Evolutionary conservation across 2,888 invertebrate genomes (phyloP).

Genomic region (Drosophila rellima): DNA sequence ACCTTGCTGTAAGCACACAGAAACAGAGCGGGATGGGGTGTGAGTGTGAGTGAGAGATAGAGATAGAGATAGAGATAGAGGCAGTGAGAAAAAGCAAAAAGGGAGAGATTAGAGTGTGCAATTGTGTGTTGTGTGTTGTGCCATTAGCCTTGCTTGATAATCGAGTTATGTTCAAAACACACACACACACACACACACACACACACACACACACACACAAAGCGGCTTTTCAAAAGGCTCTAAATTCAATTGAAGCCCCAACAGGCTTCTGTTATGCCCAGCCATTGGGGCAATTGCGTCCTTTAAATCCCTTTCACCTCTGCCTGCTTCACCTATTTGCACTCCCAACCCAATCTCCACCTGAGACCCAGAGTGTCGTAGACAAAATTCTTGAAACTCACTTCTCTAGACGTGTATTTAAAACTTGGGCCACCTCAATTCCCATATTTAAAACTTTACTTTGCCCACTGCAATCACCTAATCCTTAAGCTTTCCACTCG

Average conservation of each 20-base stretch:
- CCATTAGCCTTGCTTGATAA: conserved; percentile 35
- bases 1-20: conserved; percentile 36
- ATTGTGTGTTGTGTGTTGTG: conserved; percentile 1
- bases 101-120: neutral
- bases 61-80: neutral
- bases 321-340: neutral
- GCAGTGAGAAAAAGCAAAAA: too few relatives aligned
- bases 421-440: neutral
- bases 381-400: neutral
- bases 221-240: conserved; percentile 15
- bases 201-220: conserved; percentile 11
- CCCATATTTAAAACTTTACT: neutral
- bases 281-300: neutral
- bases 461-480: neutral
- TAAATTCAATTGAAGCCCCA: conserved; percentile 39
- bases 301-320: neutral
- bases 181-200: neutral
- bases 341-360: neutral
- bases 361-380: neutral
- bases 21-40: neutral
- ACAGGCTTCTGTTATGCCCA: conserved; percentile 3
- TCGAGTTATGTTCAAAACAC: conserved; percentile 38
- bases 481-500: neutral
- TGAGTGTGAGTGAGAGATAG: neutral
- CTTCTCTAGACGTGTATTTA: neutral